Base-by-base conservation (phyloP, 2,797 vertebrate genomes). In the Epinephelus awoara region DNA sequence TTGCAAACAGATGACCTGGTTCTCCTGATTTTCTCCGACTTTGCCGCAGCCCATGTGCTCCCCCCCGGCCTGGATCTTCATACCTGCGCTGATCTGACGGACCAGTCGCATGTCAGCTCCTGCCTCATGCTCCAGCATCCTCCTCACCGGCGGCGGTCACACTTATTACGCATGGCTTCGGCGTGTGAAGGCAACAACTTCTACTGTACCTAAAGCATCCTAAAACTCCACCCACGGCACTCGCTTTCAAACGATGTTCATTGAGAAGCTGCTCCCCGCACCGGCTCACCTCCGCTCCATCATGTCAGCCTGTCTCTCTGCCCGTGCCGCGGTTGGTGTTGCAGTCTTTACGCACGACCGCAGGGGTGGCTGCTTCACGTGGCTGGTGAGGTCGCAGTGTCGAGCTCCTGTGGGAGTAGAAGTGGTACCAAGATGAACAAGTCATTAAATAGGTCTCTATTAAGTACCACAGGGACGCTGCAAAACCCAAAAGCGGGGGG, bases 11-110 rank as follows among this genome's bases (percentile, higher is more conserved):
- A 90, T 73, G 72, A 89, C 86, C 79, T 87, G 89, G 63, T 69
- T 86, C 8, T 89, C 91, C 59, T 54, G 86, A 9, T 47, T 84
- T 18, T 88, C 92, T 34, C 83, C 90, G 64, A 86, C 84, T 82
- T 91, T 93, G 80, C 91, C 83, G 77, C 89, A 88, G 59, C 87
- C 91, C 51, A 79, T 64, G 62, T 91, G 92, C 72, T 94, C 94
- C 11, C 88, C 61, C 2, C 89, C 85, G 8, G 88, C 83, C 56
- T 93, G 92, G 72, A 93, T 92, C 88, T 86, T 94, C 92, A 94
- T 92, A 1, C 86, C 82, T 7, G 83, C 66, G 79, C 57, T 88
- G 76, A 88, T 89, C 67, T 88, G 89, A 46, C 73, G 84, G 62
- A 91, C 86, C 67, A 93, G 83, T 79, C 89, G 87, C 71, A 84